Evolutionary conservation across 2,113 vertebrate genomes (phyloP).

Genomic region (Hystrix cristata): DNA sequence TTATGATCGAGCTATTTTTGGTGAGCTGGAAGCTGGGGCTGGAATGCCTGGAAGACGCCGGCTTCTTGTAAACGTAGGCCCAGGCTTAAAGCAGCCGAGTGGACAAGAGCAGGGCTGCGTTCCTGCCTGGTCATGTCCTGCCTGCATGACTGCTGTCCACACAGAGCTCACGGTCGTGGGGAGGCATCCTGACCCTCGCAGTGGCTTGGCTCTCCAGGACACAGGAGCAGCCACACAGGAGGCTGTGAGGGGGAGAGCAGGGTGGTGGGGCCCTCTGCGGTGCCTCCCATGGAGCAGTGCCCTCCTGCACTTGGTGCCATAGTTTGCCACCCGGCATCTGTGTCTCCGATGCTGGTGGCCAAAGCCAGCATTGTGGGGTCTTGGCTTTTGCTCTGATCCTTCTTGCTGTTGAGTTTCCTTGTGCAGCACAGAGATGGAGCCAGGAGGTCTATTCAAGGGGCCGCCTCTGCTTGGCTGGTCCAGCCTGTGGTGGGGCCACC

Average conservation of each 20-base stretch:
- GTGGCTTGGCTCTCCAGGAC: not conserved
- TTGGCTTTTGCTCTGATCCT: not conserved
- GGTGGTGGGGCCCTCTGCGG: not conserved
- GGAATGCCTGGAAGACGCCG: not conserved
- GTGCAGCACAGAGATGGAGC: not conserved
- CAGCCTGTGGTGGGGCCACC: too few species aligned
- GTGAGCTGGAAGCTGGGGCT: not conserved
- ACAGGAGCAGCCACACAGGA: not conserved
- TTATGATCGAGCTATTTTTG: constrained; percentile 13
- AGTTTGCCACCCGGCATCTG: not conserved
- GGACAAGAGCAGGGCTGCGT: not conserved
- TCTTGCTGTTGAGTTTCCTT: not conserved
- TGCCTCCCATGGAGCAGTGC: not conserved
- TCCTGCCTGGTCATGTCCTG: not conserved
- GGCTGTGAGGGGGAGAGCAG: too few species aligned
- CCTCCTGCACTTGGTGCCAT: not conserved
- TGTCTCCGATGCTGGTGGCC: not conserved
- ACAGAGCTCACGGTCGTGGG: not conserved
- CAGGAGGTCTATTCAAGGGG: not conserved
- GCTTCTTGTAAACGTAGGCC: not conserved
- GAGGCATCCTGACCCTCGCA: not conserved
- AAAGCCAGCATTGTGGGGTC: not conserved
- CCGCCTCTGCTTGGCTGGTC: not conserved
- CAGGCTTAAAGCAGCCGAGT: not conserved
- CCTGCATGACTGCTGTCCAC: not conserved